Evolutionary conservation across 2,113 vertebrate genomes (phyloP).

Genomic region (Glaucomys volans): DNA sequence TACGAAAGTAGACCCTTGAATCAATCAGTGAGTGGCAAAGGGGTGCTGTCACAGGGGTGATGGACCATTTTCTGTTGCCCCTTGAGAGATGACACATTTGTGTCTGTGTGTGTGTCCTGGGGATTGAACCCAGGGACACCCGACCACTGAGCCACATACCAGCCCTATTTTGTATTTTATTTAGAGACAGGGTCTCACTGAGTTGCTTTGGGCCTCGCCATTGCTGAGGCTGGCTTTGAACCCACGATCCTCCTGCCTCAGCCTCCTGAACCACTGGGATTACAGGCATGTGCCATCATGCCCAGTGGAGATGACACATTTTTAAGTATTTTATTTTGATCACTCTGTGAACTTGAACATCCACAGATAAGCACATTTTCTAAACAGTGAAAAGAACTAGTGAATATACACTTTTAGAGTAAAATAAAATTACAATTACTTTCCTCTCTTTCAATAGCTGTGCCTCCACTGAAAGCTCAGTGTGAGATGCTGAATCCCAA

Average conservation of each 20-base stretch:
- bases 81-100: background rate
- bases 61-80: background rate
- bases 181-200: no score
- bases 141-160: no score
- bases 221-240: no score
- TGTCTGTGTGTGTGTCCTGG: no score
- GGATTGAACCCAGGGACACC: no score
- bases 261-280: no score
- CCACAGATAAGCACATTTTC: background rate
- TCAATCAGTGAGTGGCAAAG: background rate
- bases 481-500: background rate
- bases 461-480: background rate
- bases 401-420: background rate
- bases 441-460: background rate
- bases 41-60: background rate
- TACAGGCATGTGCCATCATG: no score
- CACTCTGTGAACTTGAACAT: background rate
- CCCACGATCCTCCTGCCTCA: no score
- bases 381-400: slow-evolving; percentile 3
- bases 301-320: background rate
- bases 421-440: background rate
- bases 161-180: no score
- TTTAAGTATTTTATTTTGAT: background rate
- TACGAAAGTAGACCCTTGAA: background rate
- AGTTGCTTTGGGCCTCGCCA: no score